Conservation (phyloP, 2,797 vertebrate species). For the Amblyopsis hoosieri region DNA sequence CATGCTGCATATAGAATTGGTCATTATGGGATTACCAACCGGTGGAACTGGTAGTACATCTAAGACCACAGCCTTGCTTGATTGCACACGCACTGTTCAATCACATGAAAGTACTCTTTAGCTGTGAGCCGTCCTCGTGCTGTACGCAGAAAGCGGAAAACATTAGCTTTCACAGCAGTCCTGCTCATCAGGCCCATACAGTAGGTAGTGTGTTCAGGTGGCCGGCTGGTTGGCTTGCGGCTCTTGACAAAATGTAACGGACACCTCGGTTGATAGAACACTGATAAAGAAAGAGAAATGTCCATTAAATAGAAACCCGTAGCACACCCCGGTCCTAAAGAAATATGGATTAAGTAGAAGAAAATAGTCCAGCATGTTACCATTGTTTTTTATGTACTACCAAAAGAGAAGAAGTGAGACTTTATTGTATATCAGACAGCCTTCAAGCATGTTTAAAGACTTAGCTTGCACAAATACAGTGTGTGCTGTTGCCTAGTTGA, state of each 20-base stretch:
- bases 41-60: constrained; percentile 6
- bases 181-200: constrained; percentile 41
- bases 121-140: constrained; percentile 62
- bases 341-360: too few relatives aligned
- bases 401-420: too few relatives aligned
- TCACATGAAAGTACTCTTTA: constrained; percentile 36
- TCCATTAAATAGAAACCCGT: constrained; percentile 14
- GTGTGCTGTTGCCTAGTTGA: too few relatives aligned
- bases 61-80: constrained; percentile 22
- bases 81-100: constrained; percentile 28
- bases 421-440: not conserved
- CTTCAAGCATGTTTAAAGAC: constrained; percentile 31
- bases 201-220: constrained; percentile 28
- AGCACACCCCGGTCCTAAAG: not conserved
- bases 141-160: constrained; percentile 55
- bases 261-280: constrained; percentile 7
- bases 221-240: not conserved
- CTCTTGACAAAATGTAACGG: constrained; percentile 34
- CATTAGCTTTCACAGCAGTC: constrained; percentile 48
- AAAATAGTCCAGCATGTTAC: too few relatives aligned
- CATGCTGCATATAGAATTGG: constrained; percentile 63
- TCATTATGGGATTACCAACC: constrained; percentile 50
- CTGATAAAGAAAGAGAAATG: constrained; percentile 23
- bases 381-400: too few relatives aligned
- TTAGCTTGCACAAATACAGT: constrained; percentile 5